Percentiles rank a stretch among this genome's conserved stretches.
Evolutionary conservation across 2,888 invertebrate genomes (phyloP).

Genomic region (Isoperla grammatica): DNA sequence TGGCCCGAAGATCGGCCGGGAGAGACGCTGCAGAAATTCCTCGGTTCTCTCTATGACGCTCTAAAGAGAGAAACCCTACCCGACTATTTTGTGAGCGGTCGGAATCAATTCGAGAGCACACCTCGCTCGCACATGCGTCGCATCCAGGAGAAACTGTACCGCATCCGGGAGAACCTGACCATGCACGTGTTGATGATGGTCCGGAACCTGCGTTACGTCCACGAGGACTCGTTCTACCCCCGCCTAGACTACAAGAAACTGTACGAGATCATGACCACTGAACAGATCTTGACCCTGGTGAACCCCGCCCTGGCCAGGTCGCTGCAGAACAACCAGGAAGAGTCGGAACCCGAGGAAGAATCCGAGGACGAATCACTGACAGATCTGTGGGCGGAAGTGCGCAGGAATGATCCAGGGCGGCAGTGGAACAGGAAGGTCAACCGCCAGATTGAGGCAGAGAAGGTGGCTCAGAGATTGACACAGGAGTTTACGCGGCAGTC

Average conservation of each 20-base stretch:
- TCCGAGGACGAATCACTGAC: constrained; percentile 2
- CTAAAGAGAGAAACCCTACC: constrained; percentile 57
- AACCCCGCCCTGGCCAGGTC: constrained; percentile 22
- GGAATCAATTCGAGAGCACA: constrained; percentile 67
- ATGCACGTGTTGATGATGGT: constrained; percentile 64
- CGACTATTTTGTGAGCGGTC: constrained; percentile 67
- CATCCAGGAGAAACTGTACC: constrained; percentile 60
- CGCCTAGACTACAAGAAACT: constrained; percentile 54
- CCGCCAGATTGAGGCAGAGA: constrained; percentile 25
- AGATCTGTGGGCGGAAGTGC: constrained; percentile 14
- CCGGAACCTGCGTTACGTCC: constrained; percentile 59
- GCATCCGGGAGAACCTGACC: constrained; percentile 65
- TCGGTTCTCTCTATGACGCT: constrained; percentile 56
- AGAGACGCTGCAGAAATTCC: constrained; percentile 56
- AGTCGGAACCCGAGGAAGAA: constrained; percentile 6
- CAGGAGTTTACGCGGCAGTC: constrained; percentile 20
- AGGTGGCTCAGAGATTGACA: constrained; percentile 11
- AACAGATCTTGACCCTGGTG: constrained; percentile 21
- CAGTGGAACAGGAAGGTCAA: constrained; percentile 17
- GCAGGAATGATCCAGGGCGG: constrained; percentile 12
- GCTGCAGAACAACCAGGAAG: background rate
- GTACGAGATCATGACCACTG: constrained; percentile 50
- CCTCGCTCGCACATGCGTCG: constrained; percentile 56
- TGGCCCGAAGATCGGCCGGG: constrained; percentile 74
- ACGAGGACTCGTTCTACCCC: constrained; percentile 57